These are phyloP conservation scores for Epinephelus malabaricus DNA, from an alignment of 2,797 vertebrate species.

Conservation along the genomic window DNA sequence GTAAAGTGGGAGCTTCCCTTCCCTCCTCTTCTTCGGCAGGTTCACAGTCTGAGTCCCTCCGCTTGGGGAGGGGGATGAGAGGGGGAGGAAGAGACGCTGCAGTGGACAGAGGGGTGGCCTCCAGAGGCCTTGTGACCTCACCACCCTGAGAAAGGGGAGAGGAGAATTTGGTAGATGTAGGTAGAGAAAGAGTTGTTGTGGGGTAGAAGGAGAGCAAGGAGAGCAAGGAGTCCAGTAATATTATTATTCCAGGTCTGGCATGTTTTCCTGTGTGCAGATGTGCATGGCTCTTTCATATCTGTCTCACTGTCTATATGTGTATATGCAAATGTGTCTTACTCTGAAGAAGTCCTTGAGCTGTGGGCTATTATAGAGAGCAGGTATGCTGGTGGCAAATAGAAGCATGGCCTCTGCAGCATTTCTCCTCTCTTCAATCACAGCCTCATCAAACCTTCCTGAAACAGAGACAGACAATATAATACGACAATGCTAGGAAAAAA, in stretches of 20 bases:
- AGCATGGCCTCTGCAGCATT: slow-evolving; percentile 89
- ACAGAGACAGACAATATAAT: slow-evolving; percentile 11
- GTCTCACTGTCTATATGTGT: slow-evolving; percentile 2
- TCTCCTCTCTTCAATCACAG: slow-evolving; percentile 92
- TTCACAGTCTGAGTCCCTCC: slow-evolving; percentile 79
- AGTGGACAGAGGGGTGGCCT: slow-evolving; percentile 67
- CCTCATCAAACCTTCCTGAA: slow-evolving; percentile 91
- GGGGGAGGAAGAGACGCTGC: slow-evolving; percentile 86
- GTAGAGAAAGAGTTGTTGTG: background rate
- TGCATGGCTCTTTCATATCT: background rate
- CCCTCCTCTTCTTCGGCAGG: slow-evolving; percentile 85
- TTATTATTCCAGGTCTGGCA: background rate
- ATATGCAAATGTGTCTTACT: slow-evolving; percentile 71
- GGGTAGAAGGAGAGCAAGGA: background rate
- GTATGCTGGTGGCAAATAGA: slow-evolving; percentile 88
- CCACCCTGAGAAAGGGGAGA: slow-evolving; percentile 82
- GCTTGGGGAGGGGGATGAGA: slow-evolving; percentile 88
- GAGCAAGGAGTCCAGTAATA: no score
- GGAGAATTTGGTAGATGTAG: background rate
- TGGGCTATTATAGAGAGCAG: slow-evolving; percentile 93
- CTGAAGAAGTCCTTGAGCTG: slow-evolving; percentile 95
- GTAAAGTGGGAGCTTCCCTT: slow-evolving; percentile 81
- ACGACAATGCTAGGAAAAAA: background rate
- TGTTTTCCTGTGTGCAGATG: background rate
- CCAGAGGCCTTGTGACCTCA: slow-evolving; percentile 86